Evolutionary conservation across 2,113 vertebrate genomes (phyloP), one percentile per base, ranked within the genome.

Genomic region (Gymnocephalus cernua): DNA sequence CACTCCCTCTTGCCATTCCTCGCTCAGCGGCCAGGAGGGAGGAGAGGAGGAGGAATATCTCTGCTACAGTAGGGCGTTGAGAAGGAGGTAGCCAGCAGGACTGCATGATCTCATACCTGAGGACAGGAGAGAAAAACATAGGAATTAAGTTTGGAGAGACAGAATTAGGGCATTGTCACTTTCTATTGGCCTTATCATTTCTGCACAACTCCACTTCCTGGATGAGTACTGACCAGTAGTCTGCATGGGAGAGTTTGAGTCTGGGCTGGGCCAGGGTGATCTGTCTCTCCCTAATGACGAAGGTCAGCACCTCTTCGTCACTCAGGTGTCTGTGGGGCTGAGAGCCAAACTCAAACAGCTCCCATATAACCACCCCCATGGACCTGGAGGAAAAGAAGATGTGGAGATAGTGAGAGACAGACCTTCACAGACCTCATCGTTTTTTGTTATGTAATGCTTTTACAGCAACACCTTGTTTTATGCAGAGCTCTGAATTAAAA

Each of bases 51-150:
- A 97, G 94, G 62, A 97, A 97, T 59, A 98, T 92, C 65, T 98
- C 96, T 1, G 96, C 95, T 29, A 97, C 95, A 0, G 96, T 95
- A 12, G 97, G 96, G 3, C 97, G 96, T 76, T 97, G 96, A 47
- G 95, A 96, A 3, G 95, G 92, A 3, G 96, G 95, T 38, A 97
- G 91, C 97, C 97, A 98, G 90, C 97, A 97, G 11, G 96, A 97
- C 93, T 98, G 97, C 95, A 98, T 96, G 83, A 98, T 97, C 86
- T 98, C 97, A 63, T 98, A 98, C 97, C 97, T 98, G 84, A 61
- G 29, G 62, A 73, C 65, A 82, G 54, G 58, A 75, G 51, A 70
- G 32, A 79, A 48, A 27, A 50, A 38, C 9, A 57, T 41, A 59
- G n/a, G 16, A 66, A n/a, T 23, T 32, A 68, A 45, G 56, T 64